Conservation (phyloP, 2,888 invertebrate species). For the Ormyrus nitidulus region DNA sequence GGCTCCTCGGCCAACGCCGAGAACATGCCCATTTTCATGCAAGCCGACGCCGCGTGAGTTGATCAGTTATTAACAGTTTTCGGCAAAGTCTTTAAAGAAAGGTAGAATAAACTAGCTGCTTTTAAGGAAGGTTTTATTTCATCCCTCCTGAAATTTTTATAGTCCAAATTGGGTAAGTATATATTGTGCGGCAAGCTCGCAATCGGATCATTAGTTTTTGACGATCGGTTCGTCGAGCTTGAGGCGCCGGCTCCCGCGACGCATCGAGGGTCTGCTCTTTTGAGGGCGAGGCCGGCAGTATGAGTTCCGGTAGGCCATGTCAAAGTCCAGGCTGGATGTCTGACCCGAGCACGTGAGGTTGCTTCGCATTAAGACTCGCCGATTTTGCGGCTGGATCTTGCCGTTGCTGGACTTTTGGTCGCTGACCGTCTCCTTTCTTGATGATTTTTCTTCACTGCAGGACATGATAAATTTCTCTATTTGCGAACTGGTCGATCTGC, state of each 20-base stretch:
- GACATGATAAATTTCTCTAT: too few relatives aligned
- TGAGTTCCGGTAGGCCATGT: slow-evolving; percentile 34
- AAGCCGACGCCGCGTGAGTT: slow-evolving; percentile 90
- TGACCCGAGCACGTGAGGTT: slow-evolving; percentile 13
- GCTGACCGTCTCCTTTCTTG: neutral
- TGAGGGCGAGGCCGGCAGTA: neutral
- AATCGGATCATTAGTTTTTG: too few relatives aligned
- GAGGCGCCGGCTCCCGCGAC: neutral
- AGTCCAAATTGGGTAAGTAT: too few relatives aligned
- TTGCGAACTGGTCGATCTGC: too few relatives aligned
- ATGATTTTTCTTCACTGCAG: neutral
- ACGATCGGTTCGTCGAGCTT: neutral
- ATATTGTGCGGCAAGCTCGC: too few relatives aligned
- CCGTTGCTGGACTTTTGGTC: neutral
- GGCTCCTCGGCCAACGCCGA: slow-evolving; percentile 94
- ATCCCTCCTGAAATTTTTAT: too few relatives aligned
- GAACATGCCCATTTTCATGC: slow-evolving; percentile 94
- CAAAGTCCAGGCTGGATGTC: slow-evolving; percentile 8
- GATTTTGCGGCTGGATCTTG: neutral
- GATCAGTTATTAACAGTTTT: too few relatives aligned
- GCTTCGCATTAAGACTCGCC: slow-evolving; percentile 21
- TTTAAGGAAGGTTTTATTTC: too few relatives aligned
- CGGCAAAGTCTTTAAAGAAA: too few relatives aligned
- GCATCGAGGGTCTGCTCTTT: slow-evolving; percentile 2
- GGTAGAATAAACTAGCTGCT: too few relatives aligned